Conservation (phyloP, 2,797 vertebrate genomes). For the Hypotaenidia philippensis region DNA sequence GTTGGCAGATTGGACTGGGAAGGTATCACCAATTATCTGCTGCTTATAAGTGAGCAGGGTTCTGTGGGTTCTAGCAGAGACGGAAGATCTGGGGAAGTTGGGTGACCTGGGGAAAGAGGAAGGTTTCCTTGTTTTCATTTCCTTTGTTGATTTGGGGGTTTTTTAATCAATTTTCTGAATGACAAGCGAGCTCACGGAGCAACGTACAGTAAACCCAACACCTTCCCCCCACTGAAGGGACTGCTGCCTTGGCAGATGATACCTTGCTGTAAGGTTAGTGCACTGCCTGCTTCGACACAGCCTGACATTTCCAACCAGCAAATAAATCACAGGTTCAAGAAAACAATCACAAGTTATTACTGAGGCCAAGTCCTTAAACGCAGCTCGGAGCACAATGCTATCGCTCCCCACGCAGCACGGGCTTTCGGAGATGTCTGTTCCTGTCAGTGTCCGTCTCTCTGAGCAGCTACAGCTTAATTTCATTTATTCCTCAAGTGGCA, state of each 20-base stretch:
- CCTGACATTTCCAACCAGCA: background rate
- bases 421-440: accelerated
- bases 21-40: background rate
- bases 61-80: background rate
- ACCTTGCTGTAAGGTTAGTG: background rate
- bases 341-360: background rate
- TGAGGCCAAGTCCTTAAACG: background rate
- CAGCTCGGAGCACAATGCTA: background rate
- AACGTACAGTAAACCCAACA: background rate
- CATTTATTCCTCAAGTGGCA: background rate
- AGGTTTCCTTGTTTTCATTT: background rate
- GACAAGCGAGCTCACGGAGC: background rate
- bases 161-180: background rate
- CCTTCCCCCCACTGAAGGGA: accelerated
- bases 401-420: background rate
- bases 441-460: background rate
- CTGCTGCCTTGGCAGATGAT: accelerated
- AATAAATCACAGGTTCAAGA: background rate
- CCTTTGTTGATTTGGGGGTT: background rate
- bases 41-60: background rate
- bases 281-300: background rate
- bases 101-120: background rate
- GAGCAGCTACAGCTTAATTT: background rate
- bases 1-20: background rate
- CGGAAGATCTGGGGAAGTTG: background rate